Percentiles rank a stretch among this genome's conserved stretches.
Evolutionary conservation across 2,888 invertebrate species (phyloP).

Genomic region (Synergus gifuensis): DNA sequence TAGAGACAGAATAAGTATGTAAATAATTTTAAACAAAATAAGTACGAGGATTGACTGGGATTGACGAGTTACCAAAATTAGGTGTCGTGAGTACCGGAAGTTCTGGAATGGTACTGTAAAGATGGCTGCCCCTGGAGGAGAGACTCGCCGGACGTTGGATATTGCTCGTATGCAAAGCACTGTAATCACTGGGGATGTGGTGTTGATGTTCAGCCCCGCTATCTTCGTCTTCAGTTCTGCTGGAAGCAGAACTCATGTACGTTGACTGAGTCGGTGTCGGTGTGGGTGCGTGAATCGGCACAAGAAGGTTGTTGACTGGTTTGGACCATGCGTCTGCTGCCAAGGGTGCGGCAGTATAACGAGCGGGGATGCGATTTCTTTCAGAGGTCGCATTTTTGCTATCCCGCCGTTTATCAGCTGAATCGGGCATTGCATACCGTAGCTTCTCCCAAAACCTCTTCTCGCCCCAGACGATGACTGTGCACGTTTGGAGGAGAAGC

Average conservation of each 20-base stretch:
- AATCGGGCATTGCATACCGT: constrained; percentile 87
- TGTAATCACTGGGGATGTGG: constrained; percentile 79
- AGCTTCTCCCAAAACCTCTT: constrained; percentile 92
- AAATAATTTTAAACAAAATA: constrained; percentile 70
- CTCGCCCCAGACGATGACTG: constrained; percentile 87
- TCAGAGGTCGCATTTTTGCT: constrained; percentile 53
- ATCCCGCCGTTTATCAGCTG: constrained; percentile 77
- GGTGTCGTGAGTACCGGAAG: constrained; percentile 67
- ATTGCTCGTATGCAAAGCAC: constrained; percentile 67
- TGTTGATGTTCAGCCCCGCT: constrained; percentile 81
- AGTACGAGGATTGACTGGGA: constrained; percentile 75
- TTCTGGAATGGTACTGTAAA: constrained; percentile 76
- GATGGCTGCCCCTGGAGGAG: constrained; percentile 74
- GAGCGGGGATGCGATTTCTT: constrained; percentile 79
- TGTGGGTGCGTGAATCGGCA: constrained; percentile 79
- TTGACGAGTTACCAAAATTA: constrained; percentile 63
- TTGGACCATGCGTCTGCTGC: constrained; percentile 85
- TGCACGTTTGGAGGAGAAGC: constrained; percentile 85
- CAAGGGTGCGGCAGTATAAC: constrained; percentile 87
- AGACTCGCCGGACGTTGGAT: constrained; percentile 70
- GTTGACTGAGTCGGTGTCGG: constrained; percentile 84
- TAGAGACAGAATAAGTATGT: neutral
- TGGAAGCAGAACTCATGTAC: constrained; percentile 80
- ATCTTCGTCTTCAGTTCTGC: constrained; percentile 83
- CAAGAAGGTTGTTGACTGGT: constrained; percentile 77